phyloP scores from a whole-genome alignment of 2,797 vertebrate species.

The Pseudocheirus occidentalis region DNA sequence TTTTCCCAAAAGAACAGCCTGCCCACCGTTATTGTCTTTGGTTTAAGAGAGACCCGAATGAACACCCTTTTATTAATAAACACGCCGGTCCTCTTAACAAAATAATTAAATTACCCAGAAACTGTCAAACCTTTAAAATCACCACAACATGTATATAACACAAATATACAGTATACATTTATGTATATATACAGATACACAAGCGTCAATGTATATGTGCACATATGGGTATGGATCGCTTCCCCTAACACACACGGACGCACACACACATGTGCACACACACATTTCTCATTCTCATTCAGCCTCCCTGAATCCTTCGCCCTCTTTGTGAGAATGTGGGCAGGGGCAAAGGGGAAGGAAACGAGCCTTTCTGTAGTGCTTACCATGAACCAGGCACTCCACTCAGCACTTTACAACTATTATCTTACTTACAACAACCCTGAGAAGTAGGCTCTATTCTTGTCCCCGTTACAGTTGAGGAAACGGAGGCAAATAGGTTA shows the following conservation, averaged over 20 bases:
- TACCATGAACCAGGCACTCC: neutral
- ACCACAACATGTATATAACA: no score
- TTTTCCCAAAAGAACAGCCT: neutral
- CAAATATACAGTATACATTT: neutral
- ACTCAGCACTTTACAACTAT: neutral
- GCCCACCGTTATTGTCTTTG: neutral
- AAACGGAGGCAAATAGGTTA: neutral
- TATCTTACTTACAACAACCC: neutral
- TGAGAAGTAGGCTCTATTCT: neutral
- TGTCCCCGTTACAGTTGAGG: neutral
- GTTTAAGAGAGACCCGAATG: neutral
- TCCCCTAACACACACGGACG: neutral
- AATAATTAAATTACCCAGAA: no score
- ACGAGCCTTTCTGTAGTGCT: neutral
- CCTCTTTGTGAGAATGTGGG: neutral
- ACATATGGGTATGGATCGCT: neutral
- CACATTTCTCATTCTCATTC: neutral
- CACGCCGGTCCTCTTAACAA: neutral
- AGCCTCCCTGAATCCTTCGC: neutral
- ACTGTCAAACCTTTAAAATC: no score
- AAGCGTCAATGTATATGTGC: neutral
- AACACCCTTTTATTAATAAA: neutral
- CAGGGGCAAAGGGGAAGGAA: neutral
- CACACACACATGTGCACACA: neutral
- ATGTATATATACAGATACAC: neutral